These are phyloP conservation scores for Numenius arquata DNA, from an alignment of 2,113 vertebrate species.

Conservation along the genomic window DNA sequence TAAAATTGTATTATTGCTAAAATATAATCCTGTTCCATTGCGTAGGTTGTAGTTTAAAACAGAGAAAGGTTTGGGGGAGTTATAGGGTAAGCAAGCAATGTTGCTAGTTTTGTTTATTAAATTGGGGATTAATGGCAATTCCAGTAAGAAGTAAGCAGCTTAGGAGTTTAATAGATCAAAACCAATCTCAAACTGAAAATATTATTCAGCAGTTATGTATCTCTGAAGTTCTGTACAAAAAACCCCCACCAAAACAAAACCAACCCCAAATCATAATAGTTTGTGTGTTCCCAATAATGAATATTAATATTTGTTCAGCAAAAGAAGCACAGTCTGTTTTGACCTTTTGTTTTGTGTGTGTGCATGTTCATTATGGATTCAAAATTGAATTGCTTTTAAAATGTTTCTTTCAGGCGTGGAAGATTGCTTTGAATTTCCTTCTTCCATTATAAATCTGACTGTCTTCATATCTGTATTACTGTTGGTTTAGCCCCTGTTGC, in stretches of 20 bases:
- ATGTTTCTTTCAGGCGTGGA: not conserved
- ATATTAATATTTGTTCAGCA: not conserved
- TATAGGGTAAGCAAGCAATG: not conserved
- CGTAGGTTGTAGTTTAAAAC: not conserved
- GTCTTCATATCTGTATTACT: accelerated
- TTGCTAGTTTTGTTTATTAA: not conserved
- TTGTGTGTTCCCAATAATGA: not conserved
- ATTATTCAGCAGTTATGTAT: not conserved
- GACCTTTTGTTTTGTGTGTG: not conserved
- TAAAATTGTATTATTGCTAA: constrained; percentile 21
- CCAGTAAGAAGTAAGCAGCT: not conserved
- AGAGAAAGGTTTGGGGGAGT: not conserved
- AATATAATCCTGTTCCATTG: constrained; percentile 43
- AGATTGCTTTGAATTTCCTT: not conserved
- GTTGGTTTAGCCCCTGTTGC: not conserved
- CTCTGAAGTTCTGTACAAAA: not conserved
- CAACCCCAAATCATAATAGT: not conserved
- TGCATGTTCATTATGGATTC: not conserved
- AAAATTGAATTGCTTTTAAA: not conserved
- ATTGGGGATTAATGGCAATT: not conserved
- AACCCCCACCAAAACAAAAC: not conserved
- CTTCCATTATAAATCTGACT: not conserved
- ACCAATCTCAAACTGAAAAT: not conserved
- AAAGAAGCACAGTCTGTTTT: not conserved
- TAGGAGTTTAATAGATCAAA: not conserved